phyloP scores from a whole-genome alignment of 2,888 invertebrate genomes.

The Crossocerus cetratus region DNA sequence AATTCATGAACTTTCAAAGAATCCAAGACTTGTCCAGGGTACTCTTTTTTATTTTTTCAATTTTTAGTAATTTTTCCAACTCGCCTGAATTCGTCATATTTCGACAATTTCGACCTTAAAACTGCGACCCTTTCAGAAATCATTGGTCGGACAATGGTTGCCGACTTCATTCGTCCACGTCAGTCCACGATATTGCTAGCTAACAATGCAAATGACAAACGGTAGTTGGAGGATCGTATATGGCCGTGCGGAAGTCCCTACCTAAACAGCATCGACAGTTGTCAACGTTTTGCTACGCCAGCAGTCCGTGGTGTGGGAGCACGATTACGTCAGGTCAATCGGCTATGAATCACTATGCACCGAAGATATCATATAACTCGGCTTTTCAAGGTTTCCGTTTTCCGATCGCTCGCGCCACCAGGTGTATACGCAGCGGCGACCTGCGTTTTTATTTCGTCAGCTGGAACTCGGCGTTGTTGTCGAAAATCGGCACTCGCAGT shows the following conservation, averaged over 20 bases:
- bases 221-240: slow-evolving; percentile 39
- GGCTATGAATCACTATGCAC: slow-evolving; percentile 61
- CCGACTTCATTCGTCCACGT: too few species aligned
- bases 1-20: too few species aligned
- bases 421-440: slow-evolving; percentile 8
- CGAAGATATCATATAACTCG: slow-evolving; percentile 54
- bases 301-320: slow-evolving; percentile 22
- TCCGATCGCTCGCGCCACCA: slow-evolving; percentile 20
- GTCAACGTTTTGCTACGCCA: slow-evolving; percentile 39
- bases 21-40: too few species aligned
- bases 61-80: too few species aligned
- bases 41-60: too few species aligned
- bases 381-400: slow-evolving; percentile 57
- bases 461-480: too few species aligned
- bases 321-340: slow-evolving; percentile 58
- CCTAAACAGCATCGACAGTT: slow-evolving; percentile 38
- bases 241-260: slow-evolving; percentile 43
- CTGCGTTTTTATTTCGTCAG: too few species aligned
- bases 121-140: too few species aligned
- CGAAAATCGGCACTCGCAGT: too few species aligned
- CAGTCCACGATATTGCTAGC: slow-evolving; percentile 27
- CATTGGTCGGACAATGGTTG: too few species aligned
- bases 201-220: slow-evolving; percentile 14
- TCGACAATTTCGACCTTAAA: too few species aligned
- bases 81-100: too few species aligned